A percentile compares a stretch with the other conserved stretches of the same genome.
Evolutionary conservation across 2,113 vertebrate genomes (phyloP).

Genomic region (Antechinus stuartii): DNA sequence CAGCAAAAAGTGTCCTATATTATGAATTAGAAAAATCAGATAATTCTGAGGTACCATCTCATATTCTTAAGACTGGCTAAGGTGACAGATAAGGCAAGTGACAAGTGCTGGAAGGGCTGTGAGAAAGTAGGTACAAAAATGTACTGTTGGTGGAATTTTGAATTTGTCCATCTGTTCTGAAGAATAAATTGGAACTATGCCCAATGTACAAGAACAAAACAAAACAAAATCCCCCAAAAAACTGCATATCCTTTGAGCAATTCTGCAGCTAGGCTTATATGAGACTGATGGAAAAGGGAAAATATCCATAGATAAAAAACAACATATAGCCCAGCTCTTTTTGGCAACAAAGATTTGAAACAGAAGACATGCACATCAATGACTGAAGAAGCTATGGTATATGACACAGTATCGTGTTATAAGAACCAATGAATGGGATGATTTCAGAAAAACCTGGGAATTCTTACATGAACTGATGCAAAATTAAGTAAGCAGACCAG

Average conservation of each 20-base stretch:
- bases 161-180: background rate
- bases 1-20: background rate
- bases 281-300: background rate
- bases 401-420: background rate
- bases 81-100: background rate
- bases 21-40: background rate
- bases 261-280: background rate
- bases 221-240: background rate
- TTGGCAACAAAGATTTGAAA: background rate
- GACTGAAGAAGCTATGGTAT: background rate
- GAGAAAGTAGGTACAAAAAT: background rate
- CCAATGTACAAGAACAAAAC: background rate
- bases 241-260: background rate
- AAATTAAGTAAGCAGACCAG: background rate
- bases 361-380: background rate
- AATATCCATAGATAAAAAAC: background rate
- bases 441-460: background rate
- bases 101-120: background rate
- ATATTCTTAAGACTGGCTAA: background rate
- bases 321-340: background rate
- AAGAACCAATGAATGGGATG: background rate
- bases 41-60: background rate
- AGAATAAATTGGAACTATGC: background rate
- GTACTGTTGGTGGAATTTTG: background rate
- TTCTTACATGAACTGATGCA: background rate